These are phyloP conservation scores for Tortrix viridana DNA, from an alignment of 2,888 invertebrate species.

Conservation along the genomic window DNA sequence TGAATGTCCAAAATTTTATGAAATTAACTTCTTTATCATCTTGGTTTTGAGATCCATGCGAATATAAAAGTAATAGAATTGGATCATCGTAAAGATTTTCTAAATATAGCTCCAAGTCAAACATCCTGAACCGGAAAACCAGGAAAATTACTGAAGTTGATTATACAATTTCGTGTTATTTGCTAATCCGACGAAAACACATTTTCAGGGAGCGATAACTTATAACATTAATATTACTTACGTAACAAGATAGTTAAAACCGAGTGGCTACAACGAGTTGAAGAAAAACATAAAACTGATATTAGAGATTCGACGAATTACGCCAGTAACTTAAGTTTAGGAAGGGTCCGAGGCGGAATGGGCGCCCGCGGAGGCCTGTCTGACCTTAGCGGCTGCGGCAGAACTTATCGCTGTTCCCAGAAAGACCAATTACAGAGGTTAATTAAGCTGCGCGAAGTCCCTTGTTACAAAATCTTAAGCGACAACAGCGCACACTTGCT, in stretches of 20 bases:
- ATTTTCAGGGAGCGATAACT: slow-evolving; percentile 2
- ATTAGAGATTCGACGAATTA: slow-evolving; percentile 11
- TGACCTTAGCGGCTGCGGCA: slow-evolving; percentile 32
- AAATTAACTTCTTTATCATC: too few relatives aligned
- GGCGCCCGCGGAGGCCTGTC: slow-evolving; percentile 14
- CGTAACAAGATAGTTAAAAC: slow-evolving; percentile 1
- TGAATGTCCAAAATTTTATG: too few relatives aligned
- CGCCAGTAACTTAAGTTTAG: slow-evolving; percentile 27
- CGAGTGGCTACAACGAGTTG: not conserved
- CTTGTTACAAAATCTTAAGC: slow-evolving; percentile 57
- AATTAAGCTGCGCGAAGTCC: slow-evolving; percentile 59
- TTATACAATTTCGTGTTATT: slow-evolving; percentile 19
- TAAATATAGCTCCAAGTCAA: not conserved
- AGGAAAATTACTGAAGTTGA: slow-evolving; percentile 11
- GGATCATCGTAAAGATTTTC: not conserved
- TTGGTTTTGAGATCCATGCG: too few relatives aligned
- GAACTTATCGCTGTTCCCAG: slow-evolving; percentile 41
- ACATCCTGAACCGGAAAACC: slow-evolving; percentile 2
- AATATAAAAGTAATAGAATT: too few relatives aligned
- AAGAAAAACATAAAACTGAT: slow-evolving; percentile 18
- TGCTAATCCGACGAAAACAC: slow-evolving; percentile 8
- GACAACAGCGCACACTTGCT: slow-evolving; percentile 52
- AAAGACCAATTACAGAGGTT: slow-evolving; percentile 60
- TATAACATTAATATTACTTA: slow-evolving; percentile 3
- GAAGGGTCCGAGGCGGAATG: slow-evolving; percentile 30